These are phyloP conservation scores for Python bivittatus DNA, from an alignment of 2,113 vertebrate species.

Conservation along the genomic window DNA sequence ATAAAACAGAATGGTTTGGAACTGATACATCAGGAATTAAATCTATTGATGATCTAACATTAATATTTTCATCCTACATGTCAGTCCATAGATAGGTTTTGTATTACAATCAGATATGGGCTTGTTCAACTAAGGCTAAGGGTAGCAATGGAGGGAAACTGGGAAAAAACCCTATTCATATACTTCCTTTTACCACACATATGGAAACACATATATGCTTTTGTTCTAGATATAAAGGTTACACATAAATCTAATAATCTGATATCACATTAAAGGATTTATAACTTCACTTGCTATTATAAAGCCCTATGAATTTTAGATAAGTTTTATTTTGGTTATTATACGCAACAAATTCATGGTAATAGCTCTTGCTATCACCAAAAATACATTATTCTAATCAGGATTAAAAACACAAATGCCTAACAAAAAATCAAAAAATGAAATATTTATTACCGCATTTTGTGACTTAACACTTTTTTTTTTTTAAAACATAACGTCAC, in stretches of 20 bases:
- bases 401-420: slow-evolving; percentile 90
- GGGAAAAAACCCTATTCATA: background rate
- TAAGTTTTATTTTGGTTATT: slow-evolving; percentile 32
- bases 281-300: background rate
- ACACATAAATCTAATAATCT: background rate
- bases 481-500: slow-evolving; percentile 99
- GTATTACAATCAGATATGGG: slow-evolving; percentile 11
- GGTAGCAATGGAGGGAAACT: background rate
- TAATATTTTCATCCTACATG: background rate
- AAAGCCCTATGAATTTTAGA: background rate
- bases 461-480: slow-evolving; percentile 99
- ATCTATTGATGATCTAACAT: background rate
- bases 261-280: background rate
- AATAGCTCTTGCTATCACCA: slow-evolving; percentile 16
- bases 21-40: background rate
- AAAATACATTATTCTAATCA: slow-evolving; percentile 48
- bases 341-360: slow-evolving; percentile 19
- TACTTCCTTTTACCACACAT: background rate
- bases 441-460: slow-evolving; percentile 99
- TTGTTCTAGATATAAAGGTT: background rate
- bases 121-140: slow-evolving; percentile 5
- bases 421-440: slow-evolving; percentile 99
- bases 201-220: background rate
- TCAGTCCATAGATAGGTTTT: background rate
- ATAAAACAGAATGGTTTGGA: background rate